These are phyloP conservation scores for Promerops cafer DNA, from an alignment of 2,113 vertebrate species.

Conservation along the genomic window DNA sequence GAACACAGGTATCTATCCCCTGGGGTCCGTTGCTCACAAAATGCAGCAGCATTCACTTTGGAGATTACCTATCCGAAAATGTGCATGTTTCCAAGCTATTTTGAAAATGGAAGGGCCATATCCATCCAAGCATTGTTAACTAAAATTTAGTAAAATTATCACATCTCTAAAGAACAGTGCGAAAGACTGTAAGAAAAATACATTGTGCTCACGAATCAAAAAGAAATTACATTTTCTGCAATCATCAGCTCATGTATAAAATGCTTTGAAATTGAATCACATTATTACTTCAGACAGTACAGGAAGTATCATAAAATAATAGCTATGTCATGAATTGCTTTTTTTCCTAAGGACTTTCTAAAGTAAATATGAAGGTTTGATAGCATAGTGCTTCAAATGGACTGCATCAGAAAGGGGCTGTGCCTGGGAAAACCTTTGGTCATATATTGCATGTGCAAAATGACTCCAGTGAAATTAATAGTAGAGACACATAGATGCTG, in stretches of 20 bases:
- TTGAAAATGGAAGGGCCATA: neutral
- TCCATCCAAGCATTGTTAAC: neutral
- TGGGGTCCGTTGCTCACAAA: neutral
- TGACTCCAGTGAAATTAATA: neutral
- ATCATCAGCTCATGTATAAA: slow-evolving; percentile 13
- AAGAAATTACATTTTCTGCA: slow-evolving; percentile 22
- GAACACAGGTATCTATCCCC: neutral
- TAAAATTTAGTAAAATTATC: slow-evolving; percentile 30
- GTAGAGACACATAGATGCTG: neutral
- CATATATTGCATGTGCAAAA: neutral
- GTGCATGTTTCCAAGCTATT: neutral
- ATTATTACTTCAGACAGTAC: slow-evolving; percentile 10
- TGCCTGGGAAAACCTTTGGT: neutral
- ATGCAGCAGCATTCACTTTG: neutral
- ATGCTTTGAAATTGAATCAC: slow-evolving; percentile 14
- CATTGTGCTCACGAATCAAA: slow-evolving; percentile 1
- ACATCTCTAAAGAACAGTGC: neutral
- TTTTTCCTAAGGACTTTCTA: neutral
- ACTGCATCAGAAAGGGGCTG: neutral
- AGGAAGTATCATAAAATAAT: slow-evolving; percentile 8
- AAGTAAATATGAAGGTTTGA: neutral
- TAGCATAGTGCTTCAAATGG: neutral
- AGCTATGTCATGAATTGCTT: neutral
- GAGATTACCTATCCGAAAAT: neutral
- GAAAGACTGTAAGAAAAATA: neutral